Evolutionary conservation across 2,797 vertebrate genomes (phyloP), one percentile per base, ranked within the genome.

Genomic region (Fistularia tabacaria): DNA sequence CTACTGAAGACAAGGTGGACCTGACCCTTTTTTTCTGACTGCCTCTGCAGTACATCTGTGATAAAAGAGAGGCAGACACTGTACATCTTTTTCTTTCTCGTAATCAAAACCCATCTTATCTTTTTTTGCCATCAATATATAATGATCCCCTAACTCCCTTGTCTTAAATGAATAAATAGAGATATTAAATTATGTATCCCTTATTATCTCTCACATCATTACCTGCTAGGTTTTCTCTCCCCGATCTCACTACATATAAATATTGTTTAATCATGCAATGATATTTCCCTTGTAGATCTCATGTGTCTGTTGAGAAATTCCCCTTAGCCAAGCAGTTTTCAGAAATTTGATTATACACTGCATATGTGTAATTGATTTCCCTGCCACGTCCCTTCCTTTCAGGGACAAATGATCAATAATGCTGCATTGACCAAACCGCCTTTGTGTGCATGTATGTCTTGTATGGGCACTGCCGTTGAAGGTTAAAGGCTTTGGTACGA

Each of bases 311-410:
- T 71, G 47, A 69, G 55, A 49, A 64, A 71, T 82, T 81, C 51
- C 71, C 74, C 74, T 80, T 76, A 83, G 66, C 71, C 50, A 78
- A 83, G 83, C 79, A 10, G 38, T 77, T 84, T 76, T 66, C 56
- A 59, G 74, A 82, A 85, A 90, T 80, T 65, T 81, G 74, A 88
- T 87, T 87, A 86, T 74, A 53, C 59, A 14, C 62, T 76, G 79
- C 77, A 82, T 85, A 77, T 56, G 64, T 85, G 79, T 87, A 81
- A 90, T 87, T 87, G 83, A 87, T 90, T 85, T 64, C 69, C 38
- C 57, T 71, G 76, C 79, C 77, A 81, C 85, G 86, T 86, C 81
- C 69, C 62, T 89, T 84, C 75, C 81, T 80, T 70, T 66, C 64
- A 76, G 76, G 85, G 87, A 83, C 76, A 74, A 76, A 63, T 73